phyloP scores from a whole-genome alignment of 2,113 vertebrate genomes.

The Rhabdomys dilectus region DNA sequence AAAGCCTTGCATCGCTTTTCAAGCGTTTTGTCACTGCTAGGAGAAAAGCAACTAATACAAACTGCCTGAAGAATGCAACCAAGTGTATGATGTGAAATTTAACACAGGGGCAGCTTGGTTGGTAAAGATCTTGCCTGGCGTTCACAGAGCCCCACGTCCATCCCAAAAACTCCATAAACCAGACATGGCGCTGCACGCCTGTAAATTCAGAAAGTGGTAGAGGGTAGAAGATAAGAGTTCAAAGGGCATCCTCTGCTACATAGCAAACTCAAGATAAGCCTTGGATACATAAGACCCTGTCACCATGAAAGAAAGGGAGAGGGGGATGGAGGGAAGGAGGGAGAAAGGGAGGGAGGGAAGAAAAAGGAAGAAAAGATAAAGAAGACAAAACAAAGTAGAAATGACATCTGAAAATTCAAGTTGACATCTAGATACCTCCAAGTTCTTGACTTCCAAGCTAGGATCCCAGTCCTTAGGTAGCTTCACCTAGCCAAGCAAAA shows the following conservation, averaged over 20 bases:
- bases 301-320: background rate
- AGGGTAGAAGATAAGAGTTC: background rate
- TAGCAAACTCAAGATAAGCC: background rate
- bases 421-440: background rate
- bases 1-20: background rate
- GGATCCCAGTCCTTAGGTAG: background rate
- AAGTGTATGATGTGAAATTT: background rate
- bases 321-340: no score
- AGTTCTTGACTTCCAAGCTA: background rate
- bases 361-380: background rate
- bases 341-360: background rate
- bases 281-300: background rate
- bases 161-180: background rate
- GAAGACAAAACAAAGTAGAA: background rate
- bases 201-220: background rate
- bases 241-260: background rate
- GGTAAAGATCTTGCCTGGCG: background rate
- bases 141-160: background rate
- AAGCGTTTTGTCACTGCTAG: background rate
- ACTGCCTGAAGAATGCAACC: background rate
- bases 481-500: background rate
- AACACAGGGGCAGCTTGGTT: background rate
- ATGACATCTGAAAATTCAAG: background rate
- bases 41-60: background rate
- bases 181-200: no score